Evolutionary conservation across 2,888 invertebrate genomes (phyloP).

Genomic region (Tenthredo distinguenda): DNA sequence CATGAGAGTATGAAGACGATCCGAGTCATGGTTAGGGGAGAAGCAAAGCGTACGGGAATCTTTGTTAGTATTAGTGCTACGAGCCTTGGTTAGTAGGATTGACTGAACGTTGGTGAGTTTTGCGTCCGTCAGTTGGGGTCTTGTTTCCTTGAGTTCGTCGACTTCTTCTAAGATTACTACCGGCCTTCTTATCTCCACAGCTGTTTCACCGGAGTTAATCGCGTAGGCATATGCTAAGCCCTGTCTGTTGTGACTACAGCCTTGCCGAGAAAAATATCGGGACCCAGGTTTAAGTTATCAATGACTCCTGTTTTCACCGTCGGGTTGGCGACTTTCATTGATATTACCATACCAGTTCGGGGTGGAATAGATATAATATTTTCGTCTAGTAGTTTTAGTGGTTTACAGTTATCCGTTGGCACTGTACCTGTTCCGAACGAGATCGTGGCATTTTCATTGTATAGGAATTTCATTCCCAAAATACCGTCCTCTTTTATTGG

Average conservation of each 20-base stretch:
- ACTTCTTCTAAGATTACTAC: neutral
- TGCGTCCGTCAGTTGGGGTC: no score
- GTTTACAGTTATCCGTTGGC: neutral
- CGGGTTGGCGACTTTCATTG: neutral
- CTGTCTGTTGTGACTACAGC: neutral
- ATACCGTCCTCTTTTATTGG: constrained; percentile 10
- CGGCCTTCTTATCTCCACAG: neutral
- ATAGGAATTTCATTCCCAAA: neutral
- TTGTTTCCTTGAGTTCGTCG: neutral
- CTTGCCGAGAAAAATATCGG: neutral
- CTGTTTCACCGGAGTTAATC: neutral
- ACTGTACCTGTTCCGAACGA: neutral
- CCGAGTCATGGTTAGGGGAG: neutral
- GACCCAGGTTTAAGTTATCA: neutral
- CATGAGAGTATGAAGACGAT: neutral
- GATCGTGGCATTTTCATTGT: neutral
- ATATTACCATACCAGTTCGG: neutral
- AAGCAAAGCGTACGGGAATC: neutral
- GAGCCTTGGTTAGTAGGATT: neutral
- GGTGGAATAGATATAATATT: neutral
- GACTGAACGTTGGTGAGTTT: neutral
- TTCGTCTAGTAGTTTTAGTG: neutral
- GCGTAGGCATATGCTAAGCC: neutral
- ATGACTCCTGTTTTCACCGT: neutral
- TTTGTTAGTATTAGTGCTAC: neutral